Evolutionary conservation across 1,140 invertebrate genomes (phyloP).

Genomic region (Triops cancriformis): DNA sequence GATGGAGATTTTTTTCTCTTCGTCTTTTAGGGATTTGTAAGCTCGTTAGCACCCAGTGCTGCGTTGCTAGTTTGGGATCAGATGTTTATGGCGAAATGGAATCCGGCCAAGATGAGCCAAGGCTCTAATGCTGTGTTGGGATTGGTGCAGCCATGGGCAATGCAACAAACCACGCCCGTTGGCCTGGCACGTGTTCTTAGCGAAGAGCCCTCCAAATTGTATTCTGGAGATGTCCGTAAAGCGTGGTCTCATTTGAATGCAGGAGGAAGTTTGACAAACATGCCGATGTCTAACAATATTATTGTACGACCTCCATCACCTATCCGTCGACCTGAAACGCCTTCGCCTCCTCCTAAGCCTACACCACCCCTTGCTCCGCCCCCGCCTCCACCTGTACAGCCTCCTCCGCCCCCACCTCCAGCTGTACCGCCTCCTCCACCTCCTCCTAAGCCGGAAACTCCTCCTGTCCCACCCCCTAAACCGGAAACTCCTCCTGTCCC

Average conservation of each 20-base stretch:
- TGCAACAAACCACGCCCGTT: neutral
- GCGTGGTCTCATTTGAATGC: neutral
- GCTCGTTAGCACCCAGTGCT: slow-evolving; percentile 3
- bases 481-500: neutral
- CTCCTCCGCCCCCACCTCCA: neutral
- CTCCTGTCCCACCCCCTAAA: neutral
- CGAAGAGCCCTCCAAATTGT: neutral
- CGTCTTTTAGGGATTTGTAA: neutral
- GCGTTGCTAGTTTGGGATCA: neutral
- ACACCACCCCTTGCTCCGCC: neutral
- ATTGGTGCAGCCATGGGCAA: neutral
- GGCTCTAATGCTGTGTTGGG: neutral
- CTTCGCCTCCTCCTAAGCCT: neutral
- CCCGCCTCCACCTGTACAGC: neutral
- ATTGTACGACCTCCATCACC: neutral
- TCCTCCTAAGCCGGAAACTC: neutral
- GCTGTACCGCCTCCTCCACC: neutral
- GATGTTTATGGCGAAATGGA: slow-evolving; percentile 13
- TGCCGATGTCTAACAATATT: neutral
- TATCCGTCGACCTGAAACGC: neutral
- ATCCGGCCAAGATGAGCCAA: neutral
- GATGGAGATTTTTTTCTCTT: no score
- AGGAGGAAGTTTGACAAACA: neutral
- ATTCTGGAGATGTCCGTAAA: neutral
- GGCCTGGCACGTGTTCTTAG: neutral